These are phyloP conservation scores for Fissipunctia ypsillon DNA, from an alignment of 2,888 invertebrate species.

Conservation along the genomic window DNA sequence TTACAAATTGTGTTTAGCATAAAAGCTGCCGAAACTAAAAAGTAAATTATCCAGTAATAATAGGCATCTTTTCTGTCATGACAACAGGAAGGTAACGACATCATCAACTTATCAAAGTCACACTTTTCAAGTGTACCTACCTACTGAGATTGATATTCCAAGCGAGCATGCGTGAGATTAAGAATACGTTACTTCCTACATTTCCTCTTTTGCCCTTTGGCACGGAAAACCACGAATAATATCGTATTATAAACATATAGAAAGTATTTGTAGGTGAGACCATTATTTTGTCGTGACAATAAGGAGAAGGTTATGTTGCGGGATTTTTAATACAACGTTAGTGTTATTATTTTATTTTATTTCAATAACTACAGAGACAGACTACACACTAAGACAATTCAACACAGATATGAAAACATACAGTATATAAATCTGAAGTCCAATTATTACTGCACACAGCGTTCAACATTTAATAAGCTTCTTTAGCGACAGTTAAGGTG, in stretches of 20 bases:
- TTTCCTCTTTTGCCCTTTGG: constrained; percentile 52
- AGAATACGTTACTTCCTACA: constrained; percentile 64
- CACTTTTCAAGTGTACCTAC: constrained; percentile 47
- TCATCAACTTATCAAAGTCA: constrained; percentile 65
- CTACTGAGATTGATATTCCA: constrained; percentile 68
- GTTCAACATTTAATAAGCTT: no score
- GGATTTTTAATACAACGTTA: background rate
- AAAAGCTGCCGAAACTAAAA: constrained; percentile 7
- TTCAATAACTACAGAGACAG: no score
- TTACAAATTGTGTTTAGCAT: constrained; percentile 17
- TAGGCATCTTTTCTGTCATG: background rate
- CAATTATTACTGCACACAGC: no score
- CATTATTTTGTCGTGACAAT: background rate
- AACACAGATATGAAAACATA: no score
- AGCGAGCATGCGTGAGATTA: constrained; percentile 69
- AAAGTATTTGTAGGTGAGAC: background rate
- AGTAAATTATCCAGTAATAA: constrained; percentile 1
- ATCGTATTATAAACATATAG: constrained; percentile 13
- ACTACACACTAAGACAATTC: no score
- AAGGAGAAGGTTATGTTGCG: background rate
- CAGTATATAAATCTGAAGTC: no score
- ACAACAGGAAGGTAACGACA: constrained; percentile 45
- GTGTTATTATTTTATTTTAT: no score
- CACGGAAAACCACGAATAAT: constrained; percentile 26
- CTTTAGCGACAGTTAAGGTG: no score